Conservation (phyloP, 2,888 invertebrate genomes). For the Tanypteryx hageni region DNA sequence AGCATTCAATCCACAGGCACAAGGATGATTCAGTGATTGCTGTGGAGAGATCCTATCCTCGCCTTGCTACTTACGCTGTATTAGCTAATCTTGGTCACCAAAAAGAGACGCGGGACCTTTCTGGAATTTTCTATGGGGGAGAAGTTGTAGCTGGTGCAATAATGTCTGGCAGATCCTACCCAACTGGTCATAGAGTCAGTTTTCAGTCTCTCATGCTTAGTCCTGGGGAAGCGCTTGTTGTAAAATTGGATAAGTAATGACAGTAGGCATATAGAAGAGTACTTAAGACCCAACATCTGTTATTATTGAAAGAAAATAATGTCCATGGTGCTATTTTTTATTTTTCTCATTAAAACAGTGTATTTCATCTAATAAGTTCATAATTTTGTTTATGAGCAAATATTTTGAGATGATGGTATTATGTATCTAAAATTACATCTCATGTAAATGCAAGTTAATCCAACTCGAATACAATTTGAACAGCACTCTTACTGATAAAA, state of each 20-base stretch:
- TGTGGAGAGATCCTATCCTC: conserved; percentile 86
- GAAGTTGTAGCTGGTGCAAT: conserved; percentile 78
- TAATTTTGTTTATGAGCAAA: no score
- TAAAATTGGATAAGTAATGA: conserved; percentile 79
- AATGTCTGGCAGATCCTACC: conserved; percentile 66
- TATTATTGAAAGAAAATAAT: no score
- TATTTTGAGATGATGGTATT: no score
- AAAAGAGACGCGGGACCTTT: conserved; percentile 83
- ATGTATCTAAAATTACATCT: no score
- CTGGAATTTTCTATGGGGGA: conserved; percentile 87
- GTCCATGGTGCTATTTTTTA: no score
- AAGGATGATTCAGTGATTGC: conserved; percentile 78
- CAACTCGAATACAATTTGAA: no score
- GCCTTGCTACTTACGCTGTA: conserved; percentile 86
- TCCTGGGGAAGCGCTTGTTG: conserved; percentile 81
- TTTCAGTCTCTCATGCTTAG: conserved; percentile 78
- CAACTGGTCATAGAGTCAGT: conserved; percentile 74
- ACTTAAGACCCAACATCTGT: not conserved
- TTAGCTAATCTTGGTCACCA: conserved; percentile 84
- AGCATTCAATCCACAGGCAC: conserved; percentile 67
- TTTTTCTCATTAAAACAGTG: no score
- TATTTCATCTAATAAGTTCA: no score
- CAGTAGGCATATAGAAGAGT: not conserved
- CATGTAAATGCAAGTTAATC: no score
- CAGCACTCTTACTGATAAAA: no score